Percentiles rank a stretch among this genome's conserved stretches.
These are phyloP conservation scores for Teinopalpus imperialis DNA, from an alignment of 2,888 invertebrate species.

Conservation along the genomic window DNA sequence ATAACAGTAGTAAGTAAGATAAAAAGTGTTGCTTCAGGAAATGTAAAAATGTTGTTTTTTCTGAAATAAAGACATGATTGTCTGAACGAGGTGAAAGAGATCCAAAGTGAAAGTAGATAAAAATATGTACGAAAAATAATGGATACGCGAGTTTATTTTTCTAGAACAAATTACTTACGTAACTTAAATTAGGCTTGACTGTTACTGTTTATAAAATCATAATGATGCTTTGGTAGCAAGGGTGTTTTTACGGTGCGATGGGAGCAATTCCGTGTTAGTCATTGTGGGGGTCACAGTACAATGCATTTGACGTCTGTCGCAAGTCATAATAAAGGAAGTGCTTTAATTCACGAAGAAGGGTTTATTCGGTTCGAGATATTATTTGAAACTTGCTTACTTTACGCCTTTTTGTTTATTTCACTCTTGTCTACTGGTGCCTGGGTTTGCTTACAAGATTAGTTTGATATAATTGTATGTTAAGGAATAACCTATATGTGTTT, in stretches of 20 bases:
- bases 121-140: no score
- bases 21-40: no score
- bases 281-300: constrained; percentile 40
- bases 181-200: no score
- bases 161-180: no score
- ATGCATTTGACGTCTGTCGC: constrained; percentile 45
- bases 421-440: constrained; percentile 13
- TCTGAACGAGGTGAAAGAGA: no score
- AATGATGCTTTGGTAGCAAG: constrained; percentile 19
- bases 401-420: constrained; percentile 37
- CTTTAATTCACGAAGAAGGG: constrained; percentile 47
- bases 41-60: no score
- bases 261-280: constrained; percentile 34
- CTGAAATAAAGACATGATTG: no score
- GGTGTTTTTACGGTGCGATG: constrained; percentile 30
- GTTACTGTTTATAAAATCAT: constrained; percentile 18
- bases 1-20: no score
- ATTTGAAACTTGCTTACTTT: constrained; percentile 42
- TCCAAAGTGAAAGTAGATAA: no score
- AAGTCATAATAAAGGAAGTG: constrained; percentile 44
- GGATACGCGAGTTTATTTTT: no score
- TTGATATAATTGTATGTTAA: no score
- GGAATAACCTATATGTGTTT: no score
- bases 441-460: constrained; percentile 11
- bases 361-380: constrained; percentile 40